Base-by-base conservation (phyloP, 2,797 vertebrate species). In the Naso thynnoides region DNA sequence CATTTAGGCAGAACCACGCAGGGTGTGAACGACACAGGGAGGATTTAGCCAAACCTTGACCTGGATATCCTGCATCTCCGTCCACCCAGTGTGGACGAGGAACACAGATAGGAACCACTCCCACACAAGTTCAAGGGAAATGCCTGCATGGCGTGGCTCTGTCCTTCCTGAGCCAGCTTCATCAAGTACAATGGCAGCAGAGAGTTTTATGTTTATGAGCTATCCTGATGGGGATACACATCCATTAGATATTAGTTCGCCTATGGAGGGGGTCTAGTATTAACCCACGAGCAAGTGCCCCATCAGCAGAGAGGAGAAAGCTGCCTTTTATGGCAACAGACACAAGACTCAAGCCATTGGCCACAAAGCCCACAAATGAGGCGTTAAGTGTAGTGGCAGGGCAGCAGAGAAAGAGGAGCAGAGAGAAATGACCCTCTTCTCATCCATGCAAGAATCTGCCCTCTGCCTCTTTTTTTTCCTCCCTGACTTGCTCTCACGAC, bases 351-450 rank as follows among this genome's bases (percentile, higher is more conserved):
- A 84, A 88, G 80, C 88, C 83, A 85, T 75, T 92, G 85, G 87
- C 90, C 88, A 89, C 89, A 87, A 79, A 89, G 87, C 81, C 90
- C 86, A 85, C 89, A 93, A 93, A 94, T 91, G 90, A 93, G 89
- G 89, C 89, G 76, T 91, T 92, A 91, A 92, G 85, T 89, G 85
- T 86, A 88, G 85, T 78, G 79, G 87, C 79, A 77, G 79, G 68
- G 76, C 86, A 87, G 84, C 72, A 71, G 78, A 86, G 70, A 60
- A 72, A 57, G 75, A 79, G 74, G 73, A 76, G 70, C 84, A 79
- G 74, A 79, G 78, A 82, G 83, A 87, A 79, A 79, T 85, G 86
- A 87, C 78, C 90, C 81, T 79, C 65, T 60, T 76, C 73, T 88
- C 86, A 82, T 56, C 78, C 85, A 52, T 81, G 81, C 86, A 83